Evolutionary conservation across 2,113 vertebrate genomes (phyloP).

Genomic region (Elephas maximus): DNA sequence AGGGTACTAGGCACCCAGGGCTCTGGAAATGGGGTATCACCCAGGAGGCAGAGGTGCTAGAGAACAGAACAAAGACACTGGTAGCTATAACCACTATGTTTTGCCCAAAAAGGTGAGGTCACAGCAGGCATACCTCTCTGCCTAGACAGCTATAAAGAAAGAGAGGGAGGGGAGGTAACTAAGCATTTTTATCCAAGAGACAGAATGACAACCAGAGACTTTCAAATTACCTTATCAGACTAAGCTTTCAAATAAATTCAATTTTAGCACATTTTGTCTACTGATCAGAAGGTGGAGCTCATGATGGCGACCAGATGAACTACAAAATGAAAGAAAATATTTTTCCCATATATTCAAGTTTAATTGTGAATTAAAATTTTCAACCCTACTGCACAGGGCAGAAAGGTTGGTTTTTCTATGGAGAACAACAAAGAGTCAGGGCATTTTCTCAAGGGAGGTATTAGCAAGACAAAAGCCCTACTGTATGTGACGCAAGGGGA

Average conservation of each 20-base stretch:
- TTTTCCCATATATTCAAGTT: background rate
- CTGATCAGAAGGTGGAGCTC: background rate
- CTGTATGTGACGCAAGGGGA: accelerated
- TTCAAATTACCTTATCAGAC: background rate
- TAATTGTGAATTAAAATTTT: conserved; percentile 35
- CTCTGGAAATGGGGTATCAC: background rate
- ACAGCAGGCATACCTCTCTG: background rate
- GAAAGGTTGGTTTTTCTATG: background rate
- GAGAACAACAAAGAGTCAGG: background rate
- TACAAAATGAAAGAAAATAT: background rate
- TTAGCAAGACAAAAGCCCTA: background rate
- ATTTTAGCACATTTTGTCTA: background rate
- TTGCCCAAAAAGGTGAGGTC: background rate
- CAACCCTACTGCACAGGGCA: background rate
- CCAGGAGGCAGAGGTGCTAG: background rate
- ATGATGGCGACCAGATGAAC: background rate
- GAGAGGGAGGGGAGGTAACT: background rate
- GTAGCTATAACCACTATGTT: background rate
- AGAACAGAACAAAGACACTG: background rate
- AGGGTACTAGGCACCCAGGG: background rate
- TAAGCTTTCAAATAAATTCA: background rate
- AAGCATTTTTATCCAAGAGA: background rate
- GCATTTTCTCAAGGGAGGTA: conserved; percentile 2
- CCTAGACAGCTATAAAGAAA: background rate
- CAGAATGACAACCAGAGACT: background rate